A percentile compares a stretch with the other conserved stretches of the same genome.
phyloP scores from a whole-genome alignment of 2,113 vertebrate genomes.

The Turnix velox region DNA sequence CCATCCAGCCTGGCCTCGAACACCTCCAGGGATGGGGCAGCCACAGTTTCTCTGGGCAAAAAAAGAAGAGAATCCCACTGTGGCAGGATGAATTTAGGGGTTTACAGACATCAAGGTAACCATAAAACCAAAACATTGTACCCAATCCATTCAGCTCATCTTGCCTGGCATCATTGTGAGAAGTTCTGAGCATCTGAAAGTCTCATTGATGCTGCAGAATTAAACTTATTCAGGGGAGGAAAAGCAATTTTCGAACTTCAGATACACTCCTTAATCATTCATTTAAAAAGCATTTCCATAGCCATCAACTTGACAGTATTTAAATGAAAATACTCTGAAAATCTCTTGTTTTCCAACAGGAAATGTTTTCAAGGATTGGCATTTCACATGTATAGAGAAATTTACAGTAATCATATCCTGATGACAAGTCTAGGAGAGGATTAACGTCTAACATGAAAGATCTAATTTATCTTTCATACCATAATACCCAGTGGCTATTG shows the following conservation, averaged over 20 bases:
- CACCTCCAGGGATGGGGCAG: too few species aligned
- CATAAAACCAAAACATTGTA: neutral
- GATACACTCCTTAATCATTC: conserved; percentile 43
- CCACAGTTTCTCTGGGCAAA: too few species aligned
- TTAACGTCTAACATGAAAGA: conserved; percentile 47
- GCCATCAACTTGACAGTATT: conserved; percentile 53
- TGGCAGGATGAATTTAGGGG: neutral
- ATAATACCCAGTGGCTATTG: conserved; percentile 59
- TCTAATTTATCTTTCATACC: conserved; percentile 56
- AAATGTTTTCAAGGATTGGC: conserved; percentile 21
- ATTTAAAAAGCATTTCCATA: conserved; percentile 60
- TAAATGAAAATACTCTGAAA: conserved; percentile 57
- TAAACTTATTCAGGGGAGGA: conserved; percentile 38
- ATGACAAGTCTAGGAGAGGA: conserved; percentile 50
- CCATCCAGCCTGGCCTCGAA: too few species aligned
- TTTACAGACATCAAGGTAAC: neutral
- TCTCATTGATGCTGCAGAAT: conserved; percentile 1
- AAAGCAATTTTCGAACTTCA: conserved; percentile 40
- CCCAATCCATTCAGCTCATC: neutral
- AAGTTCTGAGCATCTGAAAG: neutral
- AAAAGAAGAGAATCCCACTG: neutral
- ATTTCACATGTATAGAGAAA: conserved; percentile 53
- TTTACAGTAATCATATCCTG: conserved; percentile 44
- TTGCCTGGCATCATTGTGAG: neutral
- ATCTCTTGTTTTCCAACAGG: conserved; percentile 59